Percentiles rank a stretch among this genome's conserved stretches.
Evolutionary conservation across 2,113 vertebrate species (phyloP).

Genomic region (Brienomyrus brachyistius): DNA sequence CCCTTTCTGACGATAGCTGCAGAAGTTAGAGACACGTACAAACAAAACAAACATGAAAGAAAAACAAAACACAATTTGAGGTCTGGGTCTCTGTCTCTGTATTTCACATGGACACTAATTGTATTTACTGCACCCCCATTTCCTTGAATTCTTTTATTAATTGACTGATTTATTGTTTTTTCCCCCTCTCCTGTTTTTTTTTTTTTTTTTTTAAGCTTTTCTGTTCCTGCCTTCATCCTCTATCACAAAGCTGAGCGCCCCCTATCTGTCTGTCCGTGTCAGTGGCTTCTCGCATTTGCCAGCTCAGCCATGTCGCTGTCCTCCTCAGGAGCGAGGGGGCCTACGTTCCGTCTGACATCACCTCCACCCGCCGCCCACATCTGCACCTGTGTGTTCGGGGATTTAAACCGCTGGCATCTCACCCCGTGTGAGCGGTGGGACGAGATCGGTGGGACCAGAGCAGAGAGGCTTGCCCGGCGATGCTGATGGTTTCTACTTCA

Average conservation of each 20-base stretch:
- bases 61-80: neutral
- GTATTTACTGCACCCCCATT: neutral
- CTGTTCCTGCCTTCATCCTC: neutral
- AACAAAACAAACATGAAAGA: neutral
- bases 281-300: neutral
- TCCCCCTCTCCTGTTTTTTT: neutral
- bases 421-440: neutral
- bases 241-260: neutral
- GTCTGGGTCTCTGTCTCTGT: neutral
- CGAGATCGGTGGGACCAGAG: neutral
- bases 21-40: neutral
- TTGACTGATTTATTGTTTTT: neutral
- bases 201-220: no score
- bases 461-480: neutral
- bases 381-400: neutral
- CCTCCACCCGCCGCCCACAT: neutral
- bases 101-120: neutral
- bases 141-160: neutral
- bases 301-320: neutral
- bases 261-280: neutral
- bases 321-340: neutral
- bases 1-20: neutral
- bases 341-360: neutral
- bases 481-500: neutral
- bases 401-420: neutral